These are phyloP conservation scores for Episyrphus balteatus DNA, from an alignment of 1,140 invertebrate species.

Conservation along the genomic window DNA sequence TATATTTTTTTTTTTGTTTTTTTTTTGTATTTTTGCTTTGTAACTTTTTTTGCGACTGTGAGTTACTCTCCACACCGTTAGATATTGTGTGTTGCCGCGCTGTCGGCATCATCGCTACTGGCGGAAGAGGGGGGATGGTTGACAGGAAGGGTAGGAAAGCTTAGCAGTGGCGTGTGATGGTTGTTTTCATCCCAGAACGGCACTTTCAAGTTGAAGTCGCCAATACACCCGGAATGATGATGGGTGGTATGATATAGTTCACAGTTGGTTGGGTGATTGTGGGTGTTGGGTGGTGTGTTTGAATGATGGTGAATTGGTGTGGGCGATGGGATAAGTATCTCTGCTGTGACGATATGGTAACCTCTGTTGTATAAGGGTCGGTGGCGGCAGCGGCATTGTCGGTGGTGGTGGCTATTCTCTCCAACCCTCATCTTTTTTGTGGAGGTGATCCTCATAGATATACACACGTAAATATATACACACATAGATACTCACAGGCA, in stretches of 20 bases:
- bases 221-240: conserved; percentile 2
- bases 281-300: too few relatives aligned
- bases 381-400: conserved; percentile 8
- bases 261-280: background rate
- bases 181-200: conserved; percentile 7
- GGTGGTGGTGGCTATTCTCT: conserved; percentile 2
- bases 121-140: too few relatives aligned
- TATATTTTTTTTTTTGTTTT: background rate
- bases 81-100: too few relatives aligned
- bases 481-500: too few relatives aligned
- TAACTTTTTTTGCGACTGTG: too few relatives aligned
- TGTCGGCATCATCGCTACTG: too few relatives aligned
- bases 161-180: conserved; percentile 2
- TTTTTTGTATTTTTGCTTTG: background rate
- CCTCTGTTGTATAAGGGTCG: background rate
- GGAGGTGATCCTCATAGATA: background rate
- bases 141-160: background rate
- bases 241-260: background rate
- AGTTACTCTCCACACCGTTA: too few relatives aligned
- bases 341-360: background rate
- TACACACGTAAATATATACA: too few relatives aligned
- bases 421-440: background rate
- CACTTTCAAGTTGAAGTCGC: conserved; percentile 6
- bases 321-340: background rate
- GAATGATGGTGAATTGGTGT: background rate